phyloP scores from a whole-genome alignment of 2,888 invertebrate genomes.

The Buathra laborator region DNA sequence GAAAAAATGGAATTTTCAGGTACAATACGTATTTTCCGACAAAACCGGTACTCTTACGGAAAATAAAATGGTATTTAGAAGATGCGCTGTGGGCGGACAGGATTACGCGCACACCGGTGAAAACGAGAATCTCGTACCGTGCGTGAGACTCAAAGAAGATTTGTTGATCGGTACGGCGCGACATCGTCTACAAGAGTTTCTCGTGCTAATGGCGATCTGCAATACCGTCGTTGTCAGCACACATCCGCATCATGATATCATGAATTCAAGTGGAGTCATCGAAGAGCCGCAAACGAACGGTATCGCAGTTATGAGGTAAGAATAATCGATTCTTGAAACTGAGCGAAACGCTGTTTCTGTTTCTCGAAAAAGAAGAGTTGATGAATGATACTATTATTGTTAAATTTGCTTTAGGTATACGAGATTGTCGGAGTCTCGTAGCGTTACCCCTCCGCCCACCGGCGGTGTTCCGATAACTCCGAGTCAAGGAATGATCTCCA shows the following conservation, averaged over 20 bases:
- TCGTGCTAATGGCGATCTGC: constrained; percentile 96
- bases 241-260: constrained; percentile 91
- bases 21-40: constrained; percentile 97
- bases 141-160: constrained; percentile 86
- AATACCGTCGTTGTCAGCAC: constrained; percentile 98
- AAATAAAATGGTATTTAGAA: constrained; percentile 98
- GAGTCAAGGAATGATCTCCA: constrained; percentile 56
- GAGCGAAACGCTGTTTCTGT: neutral
- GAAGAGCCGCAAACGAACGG: constrained; percentile 85
- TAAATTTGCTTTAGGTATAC: constrained; percentile 86
- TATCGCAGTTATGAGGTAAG: constrained; percentile 76
- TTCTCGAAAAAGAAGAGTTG: constrained; percentile 7
- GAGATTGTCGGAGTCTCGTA: constrained; percentile 91
- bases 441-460: constrained; percentile 89
- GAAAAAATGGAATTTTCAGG: constrained; percentile 78
- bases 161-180: constrained; percentile 87
- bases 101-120: constrained; percentile 95
- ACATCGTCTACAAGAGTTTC: constrained; percentile 94
- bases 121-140: constrained; percentile 87
- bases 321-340: neutral
- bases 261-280: constrained; percentile 90
- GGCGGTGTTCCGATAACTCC: constrained; percentile 35
- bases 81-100: constrained; percentile 94
- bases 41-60: constrained; percentile 99
- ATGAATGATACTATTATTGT: neutral